These are phyloP conservation scores for Pseudomyrmex sp. DNA, from an alignment of 1,140 invertebrate genomes.

Conservation along the genomic window DNA sequence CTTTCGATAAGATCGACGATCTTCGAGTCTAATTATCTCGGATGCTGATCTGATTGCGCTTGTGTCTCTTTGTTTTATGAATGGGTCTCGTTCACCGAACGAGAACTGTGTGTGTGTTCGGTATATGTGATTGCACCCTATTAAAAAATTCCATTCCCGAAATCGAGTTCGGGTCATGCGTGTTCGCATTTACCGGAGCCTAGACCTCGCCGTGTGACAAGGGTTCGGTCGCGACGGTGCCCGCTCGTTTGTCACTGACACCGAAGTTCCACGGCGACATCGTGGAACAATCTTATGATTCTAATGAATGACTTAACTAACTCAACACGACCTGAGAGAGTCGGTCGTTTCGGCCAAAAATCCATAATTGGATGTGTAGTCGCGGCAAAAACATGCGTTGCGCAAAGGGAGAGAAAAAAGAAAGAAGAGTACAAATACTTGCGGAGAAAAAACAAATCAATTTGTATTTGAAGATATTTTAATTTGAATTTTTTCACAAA, in stretches of 20 bases:
- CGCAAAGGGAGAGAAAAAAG: not conserved
- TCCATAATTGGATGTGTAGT: conserved; percentile 22
- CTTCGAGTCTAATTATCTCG: conserved; percentile 56
- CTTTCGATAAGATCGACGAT: conserved; percentile 24
- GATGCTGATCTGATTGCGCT: conserved; percentile 43
- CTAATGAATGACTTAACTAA: conserved; percentile 82
- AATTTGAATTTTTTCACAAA: too few relatives aligned
- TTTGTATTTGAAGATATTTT: too few relatives aligned
- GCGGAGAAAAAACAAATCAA: too few relatives aligned
- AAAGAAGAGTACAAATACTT: too few relatives aligned
- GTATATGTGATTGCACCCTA: conserved; percentile 69
- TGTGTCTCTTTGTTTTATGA: conserved; percentile 37
- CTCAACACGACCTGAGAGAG: conserved; percentile 58
- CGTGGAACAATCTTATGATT: conserved; percentile 70
- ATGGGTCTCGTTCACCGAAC: conserved; percentile 33
- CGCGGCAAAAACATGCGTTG: not conserved
- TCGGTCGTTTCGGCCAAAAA: conserved; percentile 38
- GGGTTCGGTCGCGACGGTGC: conserved; percentile 76
- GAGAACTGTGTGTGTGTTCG: not conserved
- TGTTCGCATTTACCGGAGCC: conserved; percentile 63
- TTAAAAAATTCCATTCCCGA: conserved; percentile 82
- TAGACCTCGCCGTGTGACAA: conserved; percentile 70
- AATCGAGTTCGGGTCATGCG: conserved; percentile 79
- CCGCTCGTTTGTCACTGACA: conserved; percentile 83
- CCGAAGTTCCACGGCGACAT: conserved; percentile 71